Evolutionary conservation across 2,888 invertebrate genomes (phyloP).

Genomic region (Terebella lapidaria): DNA sequence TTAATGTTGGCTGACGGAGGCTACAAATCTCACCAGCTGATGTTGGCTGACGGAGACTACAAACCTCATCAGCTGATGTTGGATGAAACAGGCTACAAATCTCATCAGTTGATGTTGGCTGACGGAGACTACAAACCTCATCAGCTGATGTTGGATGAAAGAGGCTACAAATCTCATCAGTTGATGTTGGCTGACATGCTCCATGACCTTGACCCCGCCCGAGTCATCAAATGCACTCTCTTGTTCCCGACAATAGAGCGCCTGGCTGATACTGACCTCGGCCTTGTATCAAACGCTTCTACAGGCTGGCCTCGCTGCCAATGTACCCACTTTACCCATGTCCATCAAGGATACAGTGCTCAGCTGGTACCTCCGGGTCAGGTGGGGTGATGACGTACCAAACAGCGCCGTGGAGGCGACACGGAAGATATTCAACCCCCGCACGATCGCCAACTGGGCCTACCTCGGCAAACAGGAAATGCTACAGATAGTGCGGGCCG

Average conservation of each 20-base stretch:
- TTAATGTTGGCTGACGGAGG: too few relatives aligned
- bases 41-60: too few relatives aligned
- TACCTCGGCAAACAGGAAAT: conserved; percentile 62
- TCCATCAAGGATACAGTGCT: conserved; percentile 34
- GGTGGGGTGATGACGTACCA: conserved; percentile 33
- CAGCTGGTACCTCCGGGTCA: conserved; percentile 38
- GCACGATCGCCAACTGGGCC: conserved; percentile 31
- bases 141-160: too few relatives aligned
- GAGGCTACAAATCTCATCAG: too few relatives aligned
- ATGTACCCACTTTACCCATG: conserved; percentile 33
- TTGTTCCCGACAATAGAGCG: conserved; percentile 83
- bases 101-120: too few relatives aligned
- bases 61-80: too few relatives aligned
- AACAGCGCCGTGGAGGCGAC: conserved; percentile 42
- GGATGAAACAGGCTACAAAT: too few relatives aligned
- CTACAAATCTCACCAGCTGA: too few relatives aligned
- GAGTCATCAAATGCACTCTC: conserved; percentile 58
- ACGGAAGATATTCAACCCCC: conserved; percentile 42
- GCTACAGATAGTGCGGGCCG: conserved; percentile 66
- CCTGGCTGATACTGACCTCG: conserved; percentile 73
- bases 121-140: too few relatives aligned
- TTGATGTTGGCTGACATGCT: too few relatives aligned
- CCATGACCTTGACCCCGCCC: conserved; percentile 51
- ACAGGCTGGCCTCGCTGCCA: conserved; percentile 42
- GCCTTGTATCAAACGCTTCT: conserved; percentile 59